Evolutionary conservation across 2,888 invertebrate genomes (phyloP).

Genomic region (Rhagonycha fulva): DNA sequence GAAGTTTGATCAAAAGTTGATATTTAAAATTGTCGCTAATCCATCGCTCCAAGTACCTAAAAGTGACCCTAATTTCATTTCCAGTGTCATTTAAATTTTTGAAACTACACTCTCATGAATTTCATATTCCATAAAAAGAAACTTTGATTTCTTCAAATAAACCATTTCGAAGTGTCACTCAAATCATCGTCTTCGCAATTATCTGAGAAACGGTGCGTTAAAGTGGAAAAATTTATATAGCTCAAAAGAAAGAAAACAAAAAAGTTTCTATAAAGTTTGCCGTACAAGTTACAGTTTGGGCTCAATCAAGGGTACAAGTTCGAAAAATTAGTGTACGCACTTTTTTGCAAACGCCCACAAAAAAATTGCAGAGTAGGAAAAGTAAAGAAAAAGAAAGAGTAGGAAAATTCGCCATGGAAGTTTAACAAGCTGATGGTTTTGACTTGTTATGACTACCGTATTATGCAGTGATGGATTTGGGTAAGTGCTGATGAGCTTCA

Average conservation of each 20-base stretch:
- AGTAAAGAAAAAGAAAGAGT: no score
- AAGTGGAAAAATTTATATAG: background rate
- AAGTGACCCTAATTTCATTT: no score
- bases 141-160: background rate
- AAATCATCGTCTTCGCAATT: background rate
- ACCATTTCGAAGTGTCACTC: background rate
- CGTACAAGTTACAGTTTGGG: background rate
- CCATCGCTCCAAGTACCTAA: no score
- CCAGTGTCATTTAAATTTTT: no score
- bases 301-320: background rate
- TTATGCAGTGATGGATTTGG: background rate
- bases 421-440: background rate
- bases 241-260: background rate
- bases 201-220: background rate
- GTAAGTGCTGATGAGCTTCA: background rate
- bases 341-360: no score
- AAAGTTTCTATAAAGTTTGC: background rate
- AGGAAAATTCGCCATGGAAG: no score
- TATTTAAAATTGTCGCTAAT: no score
- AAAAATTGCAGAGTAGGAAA: background rate
- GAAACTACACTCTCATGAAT: no score
- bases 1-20: no score
- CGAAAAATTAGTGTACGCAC: background rate
- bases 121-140: background rate
- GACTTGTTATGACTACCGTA: no score